Conservation (phyloP, 2,797 vertebrate species). For the Liparis tanakae region DNA sequence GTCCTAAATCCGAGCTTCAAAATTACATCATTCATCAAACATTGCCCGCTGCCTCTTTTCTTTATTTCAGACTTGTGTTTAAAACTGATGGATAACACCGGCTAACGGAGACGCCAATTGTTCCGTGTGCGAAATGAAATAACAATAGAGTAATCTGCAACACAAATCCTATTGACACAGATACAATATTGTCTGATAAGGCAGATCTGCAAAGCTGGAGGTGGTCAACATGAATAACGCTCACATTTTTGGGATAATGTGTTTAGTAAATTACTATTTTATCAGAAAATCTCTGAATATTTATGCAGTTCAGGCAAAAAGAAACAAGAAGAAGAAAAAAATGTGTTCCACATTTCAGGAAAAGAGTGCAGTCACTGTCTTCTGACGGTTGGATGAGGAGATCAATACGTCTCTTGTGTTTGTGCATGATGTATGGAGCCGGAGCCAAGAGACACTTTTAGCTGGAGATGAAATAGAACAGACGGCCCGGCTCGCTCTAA, state of each 20-base stretch:
- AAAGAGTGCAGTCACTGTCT: neutral
- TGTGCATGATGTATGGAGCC: slow-evolving; percentile 4
- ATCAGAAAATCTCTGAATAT: slow-evolving; percentile 11
- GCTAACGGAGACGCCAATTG: slow-evolving; percentile 35
- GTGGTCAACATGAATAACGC: slow-evolving; percentile 29
- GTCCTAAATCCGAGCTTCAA: slow-evolving; percentile 61
- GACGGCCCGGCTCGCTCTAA: neutral
- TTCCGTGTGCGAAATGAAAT: slow-evolving; percentile 43
- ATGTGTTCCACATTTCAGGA: neutral
- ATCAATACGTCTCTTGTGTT: neutral
- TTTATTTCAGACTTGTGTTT: slow-evolving; percentile 54
- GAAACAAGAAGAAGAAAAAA: neutral
- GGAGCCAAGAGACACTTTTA: neutral
- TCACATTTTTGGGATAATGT: neutral
- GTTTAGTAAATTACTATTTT: slow-evolving; percentile 16
- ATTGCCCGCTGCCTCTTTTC: slow-evolving; percentile 39
- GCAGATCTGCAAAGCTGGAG: slow-evolving; percentile 34
- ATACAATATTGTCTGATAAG: slow-evolving; percentile 36
- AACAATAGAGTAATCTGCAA: slow-evolving; percentile 48
- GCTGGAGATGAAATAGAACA: neutral
- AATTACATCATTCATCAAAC: slow-evolving; percentile 51
- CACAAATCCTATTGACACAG: slow-evolving; percentile 48
- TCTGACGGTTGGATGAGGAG: neutral
- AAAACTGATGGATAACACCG: slow-evolving; percentile 49
- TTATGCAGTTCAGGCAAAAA: neutral